phyloP scores from a whole-genome alignment of 2,797 vertebrate species.

The Etheostoma perlongum region DNA sequence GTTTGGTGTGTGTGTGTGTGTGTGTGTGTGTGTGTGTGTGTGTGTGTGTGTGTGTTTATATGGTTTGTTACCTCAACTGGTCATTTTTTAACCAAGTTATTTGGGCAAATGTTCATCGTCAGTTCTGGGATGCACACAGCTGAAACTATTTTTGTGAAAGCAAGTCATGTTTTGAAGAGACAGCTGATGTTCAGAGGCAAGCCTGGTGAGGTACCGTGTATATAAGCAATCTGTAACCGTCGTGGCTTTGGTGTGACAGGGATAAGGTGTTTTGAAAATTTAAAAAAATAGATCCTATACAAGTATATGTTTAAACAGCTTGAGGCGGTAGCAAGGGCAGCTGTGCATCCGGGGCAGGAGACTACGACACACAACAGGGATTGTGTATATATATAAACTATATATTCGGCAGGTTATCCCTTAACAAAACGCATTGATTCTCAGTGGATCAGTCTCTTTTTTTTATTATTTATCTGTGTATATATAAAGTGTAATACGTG shows the following conservation, averaged over 20 bases:
- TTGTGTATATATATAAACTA: constrained; percentile 73
- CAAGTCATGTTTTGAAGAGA: constrained; percentile 59
- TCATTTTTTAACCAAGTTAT: constrained; percentile 51
- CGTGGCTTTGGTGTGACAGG: constrained; percentile 76
- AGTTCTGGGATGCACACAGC: constrained; percentile 57
- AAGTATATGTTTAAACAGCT: constrained; percentile 70
- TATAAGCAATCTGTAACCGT: constrained; percentile 82
- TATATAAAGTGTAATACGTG: constrained; percentile 77
- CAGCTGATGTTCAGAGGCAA: constrained; percentile 47
- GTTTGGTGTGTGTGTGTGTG: constrained; percentile 21
- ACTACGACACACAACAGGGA: constrained; percentile 73
- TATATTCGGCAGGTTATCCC: constrained; percentile 81
- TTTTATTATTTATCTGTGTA: constrained; percentile 78
- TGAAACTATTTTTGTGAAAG: constrained; percentile 72
- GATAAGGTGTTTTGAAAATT: constrained; percentile 65
- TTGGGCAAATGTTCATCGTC: constrained; percentile 58
- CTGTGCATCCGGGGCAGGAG: constrained; percentile 49
- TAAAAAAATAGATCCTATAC: constrained; percentile 46
- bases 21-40: constrained; percentile 31
- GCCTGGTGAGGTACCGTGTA: constrained; percentile 72
- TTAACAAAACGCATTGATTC: constrained; percentile 69
- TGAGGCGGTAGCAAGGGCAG: constrained; percentile 52
- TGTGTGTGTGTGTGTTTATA: constrained; percentile 50
- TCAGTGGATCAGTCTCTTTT: constrained; percentile 78
- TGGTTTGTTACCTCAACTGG: constrained; percentile 71